phyloP scores from a whole-genome alignment of 2,797 vertebrate species.

The Vipera ursinii region DNA sequence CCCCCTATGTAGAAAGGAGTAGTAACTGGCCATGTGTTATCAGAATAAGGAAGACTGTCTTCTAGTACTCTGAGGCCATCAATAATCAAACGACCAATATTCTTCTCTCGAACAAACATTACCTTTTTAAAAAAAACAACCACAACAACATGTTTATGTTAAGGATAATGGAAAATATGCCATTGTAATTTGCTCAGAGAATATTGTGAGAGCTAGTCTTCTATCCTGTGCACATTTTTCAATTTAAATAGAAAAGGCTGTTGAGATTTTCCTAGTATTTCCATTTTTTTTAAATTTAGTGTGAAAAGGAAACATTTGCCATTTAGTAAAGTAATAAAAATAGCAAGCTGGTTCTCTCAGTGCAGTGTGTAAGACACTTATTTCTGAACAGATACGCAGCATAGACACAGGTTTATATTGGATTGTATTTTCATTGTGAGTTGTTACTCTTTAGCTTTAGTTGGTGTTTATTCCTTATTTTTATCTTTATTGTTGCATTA shows the following conservation, averaged over 20 bases:
- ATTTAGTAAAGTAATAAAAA: slow-evolving; percentile 1
- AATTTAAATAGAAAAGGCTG: not conserved
- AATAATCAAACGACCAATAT: slow-evolving; percentile 80
- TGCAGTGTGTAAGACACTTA: not conserved
- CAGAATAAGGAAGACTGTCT: slow-evolving; percentile 67
- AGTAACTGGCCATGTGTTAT: slow-evolving; percentile 75
- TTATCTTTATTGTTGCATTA: not conserved
- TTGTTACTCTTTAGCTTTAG: not conserved
- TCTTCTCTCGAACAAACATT: slow-evolving; percentile 80
- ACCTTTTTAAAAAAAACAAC: slow-evolving; percentile 72
- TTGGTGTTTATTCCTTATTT: not conserved
- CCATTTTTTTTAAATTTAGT: not conserved
- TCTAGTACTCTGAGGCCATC: slow-evolving; percentile 83
- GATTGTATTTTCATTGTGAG: not conserved
- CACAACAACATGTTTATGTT: not conserved
- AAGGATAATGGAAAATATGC: not conserved
- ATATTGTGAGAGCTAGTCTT: slow-evolving; percentile 16
- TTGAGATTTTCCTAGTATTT: not conserved
- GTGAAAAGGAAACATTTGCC: not conserved
- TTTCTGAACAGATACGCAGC: not conserved
- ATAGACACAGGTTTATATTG: not conserved
- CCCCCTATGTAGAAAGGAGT: slow-evolving; percentile 87
- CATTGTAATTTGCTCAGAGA: not conserved
- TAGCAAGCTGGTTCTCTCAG: not conserved
- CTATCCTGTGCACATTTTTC: not conserved